Evolutionary conservation across 2,797 vertebrate genomes (phyloP).

Genomic region (Otolemur crassicaudatus): DNA sequence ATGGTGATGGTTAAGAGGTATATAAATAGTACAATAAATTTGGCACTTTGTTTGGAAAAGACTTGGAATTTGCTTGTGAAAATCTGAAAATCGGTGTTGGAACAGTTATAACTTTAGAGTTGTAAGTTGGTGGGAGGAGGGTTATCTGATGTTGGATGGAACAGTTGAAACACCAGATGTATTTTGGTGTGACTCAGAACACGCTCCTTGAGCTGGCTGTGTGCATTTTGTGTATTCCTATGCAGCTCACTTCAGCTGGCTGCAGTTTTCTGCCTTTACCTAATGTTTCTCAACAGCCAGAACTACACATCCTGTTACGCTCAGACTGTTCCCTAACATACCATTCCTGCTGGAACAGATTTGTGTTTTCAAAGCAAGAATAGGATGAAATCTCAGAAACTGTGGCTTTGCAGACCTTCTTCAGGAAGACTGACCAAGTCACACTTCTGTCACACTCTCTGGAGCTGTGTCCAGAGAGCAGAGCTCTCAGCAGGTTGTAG

Average conservation of each 20-base stretch:
- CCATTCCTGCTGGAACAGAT: neutral
- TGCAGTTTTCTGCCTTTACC: neutral
- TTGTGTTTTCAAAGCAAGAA: neutral
- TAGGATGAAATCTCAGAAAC: neutral
- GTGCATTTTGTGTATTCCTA: neutral
- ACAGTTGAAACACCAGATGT: neutral
- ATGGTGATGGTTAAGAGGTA: neutral
- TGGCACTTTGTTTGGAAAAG: slow-evolving; percentile 27
- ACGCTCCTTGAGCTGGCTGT: neutral
- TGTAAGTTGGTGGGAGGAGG: neutral
- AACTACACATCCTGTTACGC: neutral
- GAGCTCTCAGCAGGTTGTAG: neutral
- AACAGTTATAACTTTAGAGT: neutral
- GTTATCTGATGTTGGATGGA: neutral
- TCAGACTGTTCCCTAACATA: neutral
- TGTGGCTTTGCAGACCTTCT: neutral
- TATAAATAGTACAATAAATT: neutral
- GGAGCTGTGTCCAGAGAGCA: neutral
- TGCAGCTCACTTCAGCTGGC: neutral
- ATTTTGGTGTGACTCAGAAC: neutral
- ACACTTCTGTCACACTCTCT: neutral
- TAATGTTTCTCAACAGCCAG: neutral
- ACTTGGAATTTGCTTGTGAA: neutral
- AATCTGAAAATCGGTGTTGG: neutral
- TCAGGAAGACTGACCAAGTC: neutral